These are phyloP conservation scores for Buteo buteo DNA, from an alignment of 2,113 vertebrate species.

Conservation along the genomic window DNA sequence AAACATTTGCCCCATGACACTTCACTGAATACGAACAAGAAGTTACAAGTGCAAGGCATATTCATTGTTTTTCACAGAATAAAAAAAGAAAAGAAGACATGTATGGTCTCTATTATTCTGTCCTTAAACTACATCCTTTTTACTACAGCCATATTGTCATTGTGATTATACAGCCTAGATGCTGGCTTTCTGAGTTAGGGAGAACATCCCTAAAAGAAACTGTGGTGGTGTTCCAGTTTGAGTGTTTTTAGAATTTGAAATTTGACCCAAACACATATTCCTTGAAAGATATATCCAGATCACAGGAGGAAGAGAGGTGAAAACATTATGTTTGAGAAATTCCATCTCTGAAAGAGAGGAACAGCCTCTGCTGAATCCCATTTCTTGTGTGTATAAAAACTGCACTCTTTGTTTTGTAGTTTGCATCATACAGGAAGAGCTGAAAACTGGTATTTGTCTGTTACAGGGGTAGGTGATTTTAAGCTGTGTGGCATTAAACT, in stretches of 20 bases:
- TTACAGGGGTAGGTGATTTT: neutral
- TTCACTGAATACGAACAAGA: neutral
- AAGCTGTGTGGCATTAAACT: neutral
- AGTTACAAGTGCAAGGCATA: neutral
- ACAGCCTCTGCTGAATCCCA: neutral
- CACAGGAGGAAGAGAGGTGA: neutral
- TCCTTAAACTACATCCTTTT: neutral
- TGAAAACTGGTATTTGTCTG: neutral
- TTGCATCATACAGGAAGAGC: neutral
- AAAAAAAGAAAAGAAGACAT: neutral
- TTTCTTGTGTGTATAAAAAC: neutral
- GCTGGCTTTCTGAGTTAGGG: neutral
- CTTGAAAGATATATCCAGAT: neutral
- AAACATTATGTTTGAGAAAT: neutral
- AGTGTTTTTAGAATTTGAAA: neutral
- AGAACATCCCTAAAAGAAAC: neutral
- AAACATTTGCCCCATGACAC: neutral
- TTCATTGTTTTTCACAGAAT: neutral
- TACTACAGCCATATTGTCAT: neutral
- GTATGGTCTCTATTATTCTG: neutral
- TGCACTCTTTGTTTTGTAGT: neutral
- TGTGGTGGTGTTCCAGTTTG: neutral
- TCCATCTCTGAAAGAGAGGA: neutral
- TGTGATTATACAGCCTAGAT: neutral
- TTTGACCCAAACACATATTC: neutral